A percentile compares a stretch with the other conserved stretches of the same genome.
phyloP scores from a whole-genome alignment of 1,140 invertebrate species.

The Pachyrhynchus sulphureomaculatus region DNA sequence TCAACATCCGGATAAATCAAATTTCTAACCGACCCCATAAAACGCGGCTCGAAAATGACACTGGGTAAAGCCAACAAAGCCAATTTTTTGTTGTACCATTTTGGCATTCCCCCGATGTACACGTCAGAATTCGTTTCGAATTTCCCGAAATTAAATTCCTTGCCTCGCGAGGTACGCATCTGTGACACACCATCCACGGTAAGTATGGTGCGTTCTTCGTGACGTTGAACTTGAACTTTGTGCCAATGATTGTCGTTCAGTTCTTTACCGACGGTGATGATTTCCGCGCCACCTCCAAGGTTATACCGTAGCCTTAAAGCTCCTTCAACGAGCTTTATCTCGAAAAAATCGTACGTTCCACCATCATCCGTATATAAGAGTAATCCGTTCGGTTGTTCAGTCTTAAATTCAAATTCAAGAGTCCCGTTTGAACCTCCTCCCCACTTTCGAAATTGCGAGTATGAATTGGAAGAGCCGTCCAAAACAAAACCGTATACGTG shows the following conservation, averaged over 20 bases:
- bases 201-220: constrained; percentile 75
- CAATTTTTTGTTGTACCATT: constrained; percentile 83
- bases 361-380: constrained; percentile 93
- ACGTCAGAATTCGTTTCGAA: constrained; percentile 84
- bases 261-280: constrained; percentile 81
- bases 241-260: constrained; percentile 90
- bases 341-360: constrained; percentile 92
- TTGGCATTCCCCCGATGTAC: constrained; percentile 88
- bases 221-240: constrained; percentile 76
- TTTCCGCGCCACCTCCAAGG: constrained; percentile 81
- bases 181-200: constrained; percentile 78
- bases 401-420: constrained; percentile 91
- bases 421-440: constrained; percentile 81
- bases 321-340: constrained; percentile 90
- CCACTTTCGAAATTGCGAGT: constrained; percentile 90
- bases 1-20: constrained; percentile 82
- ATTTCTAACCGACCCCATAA: constrained; percentile 81
- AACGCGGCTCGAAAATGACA: constrained; percentile 88
- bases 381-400: constrained; percentile 83
- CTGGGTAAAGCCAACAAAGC: constrained; percentile 80
- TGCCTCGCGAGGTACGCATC: constrained; percentile 73
- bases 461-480: constrained; percentile 82
- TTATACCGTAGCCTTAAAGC: constrained; percentile 85
- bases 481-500: constrained; percentile 62
- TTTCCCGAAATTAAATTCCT: constrained; percentile 84